These are phyloP conservation scores for Podarcis siculus DNA, from an alignment of 2,797 vertebrate genomes.

Conservation along the genomic window DNA sequence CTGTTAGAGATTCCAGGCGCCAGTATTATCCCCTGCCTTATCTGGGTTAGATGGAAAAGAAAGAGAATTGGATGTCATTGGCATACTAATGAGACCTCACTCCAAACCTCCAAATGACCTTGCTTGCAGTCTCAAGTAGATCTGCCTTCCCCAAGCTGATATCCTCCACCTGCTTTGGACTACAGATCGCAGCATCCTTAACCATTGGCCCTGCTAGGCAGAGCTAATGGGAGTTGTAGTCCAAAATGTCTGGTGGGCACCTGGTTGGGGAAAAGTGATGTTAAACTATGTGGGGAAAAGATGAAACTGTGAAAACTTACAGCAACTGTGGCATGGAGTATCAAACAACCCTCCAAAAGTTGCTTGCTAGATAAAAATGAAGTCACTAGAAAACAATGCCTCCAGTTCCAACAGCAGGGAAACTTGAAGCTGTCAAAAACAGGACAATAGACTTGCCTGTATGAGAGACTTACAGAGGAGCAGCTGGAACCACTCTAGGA, in stretches of 20 bases:
- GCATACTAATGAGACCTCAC: neutral
- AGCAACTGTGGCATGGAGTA: neutral
- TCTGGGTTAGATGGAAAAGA: neutral
- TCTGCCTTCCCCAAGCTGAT: neutral
- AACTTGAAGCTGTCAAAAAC: neutral
- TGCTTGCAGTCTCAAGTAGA: neutral
- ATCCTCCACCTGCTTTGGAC: too few relatives aligned
- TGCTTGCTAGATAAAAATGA: neutral
- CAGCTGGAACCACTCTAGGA: neutral
- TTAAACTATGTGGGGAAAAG: neutral
- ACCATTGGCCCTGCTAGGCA: too few relatives aligned
- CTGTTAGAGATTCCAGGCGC: neutral
- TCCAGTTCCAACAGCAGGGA: too few relatives aligned
- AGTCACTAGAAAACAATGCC: neutral
- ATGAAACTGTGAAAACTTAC: neutral
- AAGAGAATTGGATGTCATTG: neutral
- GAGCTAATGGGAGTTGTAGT: too few relatives aligned
- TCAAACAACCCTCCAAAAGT: neutral
- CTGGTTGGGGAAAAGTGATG: neutral
- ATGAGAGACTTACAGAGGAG: neutral
- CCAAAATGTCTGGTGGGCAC: too few relatives aligned
- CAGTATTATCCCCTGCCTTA: neutral
- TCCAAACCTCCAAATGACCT: neutral
- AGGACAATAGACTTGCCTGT: neutral
- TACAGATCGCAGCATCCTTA: too few relatives aligned